Base-by-base conservation (phyloP, 2,888 invertebrate genomes). In the Seira ritae region DNA sequence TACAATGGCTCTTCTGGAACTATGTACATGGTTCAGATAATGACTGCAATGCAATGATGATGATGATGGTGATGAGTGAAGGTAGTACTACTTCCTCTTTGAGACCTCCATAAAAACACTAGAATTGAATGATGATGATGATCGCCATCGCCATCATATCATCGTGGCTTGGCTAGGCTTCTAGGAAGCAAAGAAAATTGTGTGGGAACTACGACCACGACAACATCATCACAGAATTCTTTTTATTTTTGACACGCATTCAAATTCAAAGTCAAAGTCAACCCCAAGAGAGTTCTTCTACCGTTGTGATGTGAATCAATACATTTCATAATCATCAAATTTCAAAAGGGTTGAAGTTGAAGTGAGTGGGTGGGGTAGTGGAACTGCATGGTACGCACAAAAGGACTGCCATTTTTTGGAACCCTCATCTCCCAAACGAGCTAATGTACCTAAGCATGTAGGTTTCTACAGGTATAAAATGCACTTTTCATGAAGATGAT, bases 81-180 rank as follows among this genome's bases (percentile, higher is more conserved):
- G 65, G 65, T 20, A 65, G 50, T 70, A 55, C n/a, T 23, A 70
- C 55, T 70, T 70, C 70, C 70, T 70, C 70, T 70, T 70, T 70
- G 70, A 50, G 70, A 70, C 70, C 17, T n/a, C 12, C 31, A 69
- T 37, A 69, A 37, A 24, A 69, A 3, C 20, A 31, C 31, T 31
- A 8, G 31, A 31, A 55, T 12, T 42, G 42, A 12, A 55, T 31
- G 31, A 55, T 12, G 55, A 55, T 55, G 55, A 55, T 55, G 55
- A 55, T 17, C 12, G 42, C 42, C 42, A 42, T n/a, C n/a, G n/a
- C n/a, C n/a, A n/a, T n/a, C n/a, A n/a, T n/a, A n/a, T n/a, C n/a
- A n/a, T n/a, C n/a, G n/a, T n/a, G n/a, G n/a, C n/a, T n/a, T n/a
- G n/a, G n/a, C n/a, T n/a, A n/a, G n/a, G n/a, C n/a, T n/a, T n/a